phyloP scores from a whole-genome alignment of 2,797 vertebrate genomes.

The Tapera naevia region DNA sequence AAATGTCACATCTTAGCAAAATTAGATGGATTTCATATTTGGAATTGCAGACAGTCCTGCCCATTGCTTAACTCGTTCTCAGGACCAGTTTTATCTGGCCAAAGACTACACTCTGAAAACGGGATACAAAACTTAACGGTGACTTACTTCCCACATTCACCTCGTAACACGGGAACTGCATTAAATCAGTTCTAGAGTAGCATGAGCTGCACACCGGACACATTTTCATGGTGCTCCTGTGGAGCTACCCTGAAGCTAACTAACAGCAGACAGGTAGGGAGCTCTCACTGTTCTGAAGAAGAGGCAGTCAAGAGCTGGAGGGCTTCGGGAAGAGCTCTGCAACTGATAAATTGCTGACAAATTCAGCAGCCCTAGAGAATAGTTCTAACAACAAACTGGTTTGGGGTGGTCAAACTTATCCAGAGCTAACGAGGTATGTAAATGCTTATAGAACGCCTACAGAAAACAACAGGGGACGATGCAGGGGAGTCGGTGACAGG shows the following conservation, averaged over 20 bases:
- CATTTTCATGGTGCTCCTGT: neutral
- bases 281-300: neutral
- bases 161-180: neutral
- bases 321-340: neutral
- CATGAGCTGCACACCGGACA: neutral
- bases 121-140: no score
- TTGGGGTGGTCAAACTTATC: neutral
- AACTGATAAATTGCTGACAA: neutral
- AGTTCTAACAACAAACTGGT: neutral
- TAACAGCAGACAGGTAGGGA: neutral
- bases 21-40: neutral
- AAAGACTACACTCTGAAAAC: neutral
- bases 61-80: neutral
- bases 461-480: neutral
- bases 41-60: neutral
- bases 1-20: neutral
- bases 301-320: neutral
- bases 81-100: neutral
- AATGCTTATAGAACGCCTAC: neutral
- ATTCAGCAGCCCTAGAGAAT: neutral
- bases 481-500: neutral
- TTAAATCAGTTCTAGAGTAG: neutral
- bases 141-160: neutral
- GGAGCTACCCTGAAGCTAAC: neutral
- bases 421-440: neutral